These are phyloP conservation scores for Smittia aterrima DNA, from an alignment of 2,888 invertebrate species.

Conservation along the genomic window DNA sequence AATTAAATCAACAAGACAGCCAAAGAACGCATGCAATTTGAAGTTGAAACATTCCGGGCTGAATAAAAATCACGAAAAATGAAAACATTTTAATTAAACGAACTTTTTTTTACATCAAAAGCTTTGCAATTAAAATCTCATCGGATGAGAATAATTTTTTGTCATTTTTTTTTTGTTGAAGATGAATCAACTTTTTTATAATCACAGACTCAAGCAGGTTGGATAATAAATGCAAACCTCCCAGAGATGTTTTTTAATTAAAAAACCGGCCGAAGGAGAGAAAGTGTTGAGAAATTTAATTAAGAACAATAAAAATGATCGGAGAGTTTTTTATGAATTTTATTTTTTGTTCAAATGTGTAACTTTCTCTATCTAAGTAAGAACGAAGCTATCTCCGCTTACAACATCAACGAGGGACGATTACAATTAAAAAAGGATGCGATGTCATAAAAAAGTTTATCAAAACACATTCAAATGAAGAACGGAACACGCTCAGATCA, in stretches of 20 bases:
- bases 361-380: not conserved
- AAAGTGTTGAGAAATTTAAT: conserved; percentile 7
- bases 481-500: not conserved
- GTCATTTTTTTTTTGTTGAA: not conserved
- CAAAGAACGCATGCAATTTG: conserved; percentile 23
- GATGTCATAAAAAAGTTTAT: not conserved
- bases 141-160: not conserved
- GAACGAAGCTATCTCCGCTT: too few species aligned
- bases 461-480: not conserved
- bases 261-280: not conserved
- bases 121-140: conserved; percentile 5
- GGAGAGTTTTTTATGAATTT: too few species aligned
- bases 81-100: conserved; percentile 12
- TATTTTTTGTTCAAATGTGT: not conserved
- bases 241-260: not conserved
- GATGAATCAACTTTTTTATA: not conserved
- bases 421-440: not conserved
- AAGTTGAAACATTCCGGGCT: conserved; percentile 10
- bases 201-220: not conserved
- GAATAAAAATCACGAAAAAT: not conserved
- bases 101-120: not conserved
- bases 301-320: not conserved
- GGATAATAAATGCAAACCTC: not conserved
- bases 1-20: conserved; percentile 33
- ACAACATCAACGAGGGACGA: not conserved